A percentile compares a stretch with the other conserved stretches of the same genome.
Evolutionary conservation across 2,888 invertebrate species (phyloP).

Genomic region (Nomada ruficornis): DNA sequence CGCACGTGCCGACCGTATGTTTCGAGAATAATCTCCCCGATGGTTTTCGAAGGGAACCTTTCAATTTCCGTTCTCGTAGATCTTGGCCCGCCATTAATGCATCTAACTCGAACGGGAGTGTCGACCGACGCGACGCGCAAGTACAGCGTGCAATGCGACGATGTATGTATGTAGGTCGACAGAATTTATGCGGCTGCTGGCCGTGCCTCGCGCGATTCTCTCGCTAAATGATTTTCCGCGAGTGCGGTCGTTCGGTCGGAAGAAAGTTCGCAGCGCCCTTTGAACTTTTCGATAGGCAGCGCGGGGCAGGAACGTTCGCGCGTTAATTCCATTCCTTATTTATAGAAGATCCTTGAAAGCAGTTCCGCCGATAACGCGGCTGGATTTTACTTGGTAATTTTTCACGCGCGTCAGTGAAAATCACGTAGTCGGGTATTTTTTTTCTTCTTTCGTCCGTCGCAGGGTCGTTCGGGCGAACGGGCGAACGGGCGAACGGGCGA

Average conservation of each 20-base stretch:
- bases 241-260: no score
- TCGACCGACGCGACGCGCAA: no score
- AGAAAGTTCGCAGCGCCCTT: no score
- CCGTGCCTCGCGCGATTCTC: not conserved
- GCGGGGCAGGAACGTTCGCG: not conserved
- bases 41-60: constrained; percentile 58
- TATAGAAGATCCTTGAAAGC: constrained; percentile 36
- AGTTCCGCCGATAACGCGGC: constrained; percentile 27
- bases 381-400: constrained; percentile 65
- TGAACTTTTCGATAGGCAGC: not conserved
- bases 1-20: constrained; percentile 79
- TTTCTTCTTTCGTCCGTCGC: constrained; percentile 38
- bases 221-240: not conserved
- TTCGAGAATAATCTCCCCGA: constrained; percentile 59
- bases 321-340: constrained; percentile 26
- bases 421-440: constrained; percentile 64
- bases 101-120: not conserved
- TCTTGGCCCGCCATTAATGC: constrained; percentile 36
- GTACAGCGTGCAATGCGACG: no score
- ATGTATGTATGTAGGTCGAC: not conserved
- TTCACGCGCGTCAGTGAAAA: constrained; percentile 70
- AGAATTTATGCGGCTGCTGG: not conserved
- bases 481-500: not conserved
- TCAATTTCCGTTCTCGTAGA: constrained; percentile 70
- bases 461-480: constrained; percentile 15